Percentiles rank a stretch among this genome's conserved stretches.
Conservation (phyloP, 2,797 vertebrate species). For the Monodelphis domestica region DNA sequence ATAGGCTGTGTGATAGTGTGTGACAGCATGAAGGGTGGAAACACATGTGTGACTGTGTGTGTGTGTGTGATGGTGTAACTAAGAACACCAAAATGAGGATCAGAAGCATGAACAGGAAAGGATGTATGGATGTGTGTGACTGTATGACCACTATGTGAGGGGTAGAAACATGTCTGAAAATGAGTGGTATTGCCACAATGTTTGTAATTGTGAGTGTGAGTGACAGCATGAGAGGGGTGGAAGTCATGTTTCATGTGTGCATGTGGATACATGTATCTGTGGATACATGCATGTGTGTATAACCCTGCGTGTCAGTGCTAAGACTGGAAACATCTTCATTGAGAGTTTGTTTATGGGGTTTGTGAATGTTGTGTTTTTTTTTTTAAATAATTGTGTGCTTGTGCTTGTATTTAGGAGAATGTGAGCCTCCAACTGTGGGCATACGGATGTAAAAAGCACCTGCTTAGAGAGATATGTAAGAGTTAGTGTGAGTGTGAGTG, state of each 20-base stretch:
- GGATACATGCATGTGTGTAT: neutral
- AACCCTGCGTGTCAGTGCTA: neutral
- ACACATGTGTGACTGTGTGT: neutral
- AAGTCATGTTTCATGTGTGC: neutral
- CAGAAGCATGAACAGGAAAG: neutral
- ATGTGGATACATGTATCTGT: neutral
- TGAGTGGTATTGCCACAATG: neutral
- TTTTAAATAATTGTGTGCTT: neutral
- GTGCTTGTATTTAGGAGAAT: neutral
- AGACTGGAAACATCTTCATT: neutral
- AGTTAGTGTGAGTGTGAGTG: neutral
- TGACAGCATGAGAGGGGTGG: neutral
- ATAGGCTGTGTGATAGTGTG: neutral
- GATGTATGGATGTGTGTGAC: neutral
- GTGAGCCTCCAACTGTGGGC: neutral
- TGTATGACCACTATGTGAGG: neutral
- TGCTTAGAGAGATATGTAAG: neutral
- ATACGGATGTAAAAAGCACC: neutral
- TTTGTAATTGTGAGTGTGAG: neutral
- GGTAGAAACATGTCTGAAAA: neutral
- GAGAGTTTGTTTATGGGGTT: neutral
- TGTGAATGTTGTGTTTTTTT: neutral
- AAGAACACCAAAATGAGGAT: neutral
- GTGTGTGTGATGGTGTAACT: neutral
- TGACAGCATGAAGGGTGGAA: neutral